Conservation (phyloP, 2,888 invertebrate species). For the Lymantria dispar region DNA sequence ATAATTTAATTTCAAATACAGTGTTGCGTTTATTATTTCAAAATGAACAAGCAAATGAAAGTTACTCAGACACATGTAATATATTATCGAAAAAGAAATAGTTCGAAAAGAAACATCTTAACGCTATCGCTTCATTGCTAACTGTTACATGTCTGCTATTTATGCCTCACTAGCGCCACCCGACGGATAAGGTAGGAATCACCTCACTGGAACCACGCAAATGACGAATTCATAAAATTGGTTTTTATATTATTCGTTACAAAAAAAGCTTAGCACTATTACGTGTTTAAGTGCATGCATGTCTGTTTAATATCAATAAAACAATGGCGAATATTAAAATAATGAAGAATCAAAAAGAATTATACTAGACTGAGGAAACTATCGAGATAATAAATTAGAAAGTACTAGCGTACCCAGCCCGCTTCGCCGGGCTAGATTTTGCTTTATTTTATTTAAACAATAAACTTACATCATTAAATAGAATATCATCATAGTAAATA, state of each 20-base stretch:
- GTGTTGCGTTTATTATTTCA: neutral
- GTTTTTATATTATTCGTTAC: neutral
- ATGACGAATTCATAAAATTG: neutral
- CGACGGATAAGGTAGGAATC: conserved; percentile 42
- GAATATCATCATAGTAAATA: no score
- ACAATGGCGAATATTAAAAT: no score
- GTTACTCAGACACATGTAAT: neutral
- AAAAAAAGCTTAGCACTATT: neutral
- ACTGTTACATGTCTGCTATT: conserved; percentile 42
- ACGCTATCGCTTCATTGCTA: conserved; percentile 47
- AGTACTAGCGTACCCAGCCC: no score
- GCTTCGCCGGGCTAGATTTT: no score
- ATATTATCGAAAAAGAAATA: neutral
- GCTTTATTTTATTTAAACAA: no score
- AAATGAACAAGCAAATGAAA: neutral
- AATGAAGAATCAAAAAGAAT: no score
- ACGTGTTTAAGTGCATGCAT: neutral
- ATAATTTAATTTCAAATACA: neutral
- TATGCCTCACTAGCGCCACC: conserved; percentile 47
- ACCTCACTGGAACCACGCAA: conserved; percentile 25
- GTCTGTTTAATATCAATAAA: neutral
- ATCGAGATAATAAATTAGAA: no score
- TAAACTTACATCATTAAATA: no score
- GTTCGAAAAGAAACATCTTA: conserved; percentile 49
- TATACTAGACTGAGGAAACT: no score